phyloP scores from a whole-genome alignment of 2,888 invertebrate genomes.

The Deilephila porcellus region DNA sequence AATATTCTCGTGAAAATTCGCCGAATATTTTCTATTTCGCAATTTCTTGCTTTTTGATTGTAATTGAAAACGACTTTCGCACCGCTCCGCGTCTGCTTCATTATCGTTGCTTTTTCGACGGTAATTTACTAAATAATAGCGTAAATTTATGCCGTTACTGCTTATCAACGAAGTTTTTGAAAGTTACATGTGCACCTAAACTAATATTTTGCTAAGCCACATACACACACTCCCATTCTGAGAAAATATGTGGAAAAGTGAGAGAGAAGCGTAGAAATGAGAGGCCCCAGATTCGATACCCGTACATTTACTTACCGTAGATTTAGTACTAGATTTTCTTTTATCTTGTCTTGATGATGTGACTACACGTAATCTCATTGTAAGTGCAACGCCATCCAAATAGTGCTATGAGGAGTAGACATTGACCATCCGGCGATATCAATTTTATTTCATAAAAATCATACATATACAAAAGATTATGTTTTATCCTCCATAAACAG shows the following conservation, averaged over 20 bases:
- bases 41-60: slow-evolving; percentile 55
- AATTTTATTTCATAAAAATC: too few relatives aligned
- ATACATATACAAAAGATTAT: too few relatives aligned
- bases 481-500: background rate
- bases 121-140: slow-evolving; percentile 46
- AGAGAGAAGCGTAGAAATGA: too few relatives aligned
- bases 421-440: too few relatives aligned
- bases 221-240: background rate
- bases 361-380: too few relatives aligned
- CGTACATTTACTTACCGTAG: too few relatives aligned
- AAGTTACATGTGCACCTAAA: background rate
- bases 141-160: slow-evolving; percentile 30
- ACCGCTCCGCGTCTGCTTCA: slow-evolving; percentile 44
- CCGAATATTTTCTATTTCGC: slow-evolving; percentile 47
- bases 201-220: background rate
- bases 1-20: slow-evolving; percentile 26
- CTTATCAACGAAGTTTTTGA: slow-evolving; percentile 10
- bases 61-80: slow-evolving; percentile 64
- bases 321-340: too few relatives aligned
- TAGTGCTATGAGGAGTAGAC: too few relatives aligned
- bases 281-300: too few relatives aligned
- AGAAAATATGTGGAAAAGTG: background rate
- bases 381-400: too few relatives aligned
- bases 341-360: too few relatives aligned
- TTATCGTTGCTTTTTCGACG: slow-evolving; percentile 50